These are phyloP conservation scores for Drosophila dunni DNA, from an alignment of 1,140 invertebrate genomes.

Conservation along the genomic window DNA sequence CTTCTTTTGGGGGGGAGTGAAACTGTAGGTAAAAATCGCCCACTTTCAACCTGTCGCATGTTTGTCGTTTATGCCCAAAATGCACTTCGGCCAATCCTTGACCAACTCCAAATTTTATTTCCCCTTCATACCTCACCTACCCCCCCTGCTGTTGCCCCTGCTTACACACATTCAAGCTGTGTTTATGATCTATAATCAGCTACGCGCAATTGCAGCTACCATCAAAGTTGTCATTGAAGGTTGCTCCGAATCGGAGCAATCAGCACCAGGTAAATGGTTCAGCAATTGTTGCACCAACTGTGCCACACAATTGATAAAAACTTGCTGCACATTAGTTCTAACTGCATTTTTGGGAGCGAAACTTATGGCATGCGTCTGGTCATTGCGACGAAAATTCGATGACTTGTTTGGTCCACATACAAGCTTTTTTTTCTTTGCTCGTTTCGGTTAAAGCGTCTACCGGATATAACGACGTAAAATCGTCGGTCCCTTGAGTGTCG, in stretches of 20 bases:
- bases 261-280: neutral
- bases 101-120: conserved; percentile 5
- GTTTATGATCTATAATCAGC: conserved; percentile 16
- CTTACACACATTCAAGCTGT: neutral
- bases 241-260: conserved; percentile 4
- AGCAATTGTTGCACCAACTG: conserved; percentile 8
- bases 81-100: conserved; percentile 19
- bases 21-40: neutral
- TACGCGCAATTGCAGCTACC: conserved; percentile 4
- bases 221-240: neutral
- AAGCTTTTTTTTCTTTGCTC: no score
- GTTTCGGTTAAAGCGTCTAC: no score
- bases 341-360: neutral
- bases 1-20: conserved; percentile 26
- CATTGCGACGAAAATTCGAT: no score
- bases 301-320: conserved; percentile 7
- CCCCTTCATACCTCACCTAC: neutral
- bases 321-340: conserved; percentile 4
- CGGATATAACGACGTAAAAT: no score
- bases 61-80: conserved; percentile 34
- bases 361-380: neutral
- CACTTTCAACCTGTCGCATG: conserved; percentile 64
- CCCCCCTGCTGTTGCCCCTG: neutral
- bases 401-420: no score
- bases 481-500: no score